Conservation (phyloP, 2,797 vertebrate species). For the Spinus pinus region DNA sequence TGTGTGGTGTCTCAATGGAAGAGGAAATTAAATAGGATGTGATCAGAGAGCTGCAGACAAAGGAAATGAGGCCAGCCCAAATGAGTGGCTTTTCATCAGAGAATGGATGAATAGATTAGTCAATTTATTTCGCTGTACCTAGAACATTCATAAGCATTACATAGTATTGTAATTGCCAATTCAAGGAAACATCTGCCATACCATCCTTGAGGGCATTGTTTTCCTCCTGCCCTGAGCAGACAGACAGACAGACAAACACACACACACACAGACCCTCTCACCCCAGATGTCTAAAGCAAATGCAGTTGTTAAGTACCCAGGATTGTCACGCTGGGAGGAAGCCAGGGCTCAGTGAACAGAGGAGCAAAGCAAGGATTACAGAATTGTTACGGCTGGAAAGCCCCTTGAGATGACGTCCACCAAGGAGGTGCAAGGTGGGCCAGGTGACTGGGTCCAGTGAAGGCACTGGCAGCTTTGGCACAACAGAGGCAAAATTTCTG, state of each 20-base stretch:
- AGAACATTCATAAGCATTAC: background rate
- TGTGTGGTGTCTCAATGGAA: background rate
- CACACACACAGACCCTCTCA: background rate
- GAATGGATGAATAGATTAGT: background rate
- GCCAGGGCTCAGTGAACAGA: background rate
- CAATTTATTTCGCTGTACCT: background rate
- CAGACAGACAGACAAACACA: background rate
- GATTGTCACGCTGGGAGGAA: background rate
- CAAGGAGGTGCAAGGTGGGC: background rate
- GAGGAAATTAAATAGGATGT: background rate
- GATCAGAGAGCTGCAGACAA: background rate
- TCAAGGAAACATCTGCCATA: background rate
- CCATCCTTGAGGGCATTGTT: background rate
- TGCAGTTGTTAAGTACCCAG: background rate
- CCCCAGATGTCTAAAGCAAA: background rate
- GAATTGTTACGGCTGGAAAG: background rate
- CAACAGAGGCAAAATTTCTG: background rate
- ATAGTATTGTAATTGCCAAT: background rate
- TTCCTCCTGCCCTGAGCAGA: background rate
- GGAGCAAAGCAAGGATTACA: background rate
- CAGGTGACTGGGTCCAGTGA: background rate
- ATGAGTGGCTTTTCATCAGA: background rate
- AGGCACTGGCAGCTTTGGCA: background rate
- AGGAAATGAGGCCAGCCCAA: background rate
- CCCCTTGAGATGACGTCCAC: background rate